Evolutionary conservation across 2,113 vertebrate genomes (phyloP).

Genomic region (Antechinus stuartii): DNA sequence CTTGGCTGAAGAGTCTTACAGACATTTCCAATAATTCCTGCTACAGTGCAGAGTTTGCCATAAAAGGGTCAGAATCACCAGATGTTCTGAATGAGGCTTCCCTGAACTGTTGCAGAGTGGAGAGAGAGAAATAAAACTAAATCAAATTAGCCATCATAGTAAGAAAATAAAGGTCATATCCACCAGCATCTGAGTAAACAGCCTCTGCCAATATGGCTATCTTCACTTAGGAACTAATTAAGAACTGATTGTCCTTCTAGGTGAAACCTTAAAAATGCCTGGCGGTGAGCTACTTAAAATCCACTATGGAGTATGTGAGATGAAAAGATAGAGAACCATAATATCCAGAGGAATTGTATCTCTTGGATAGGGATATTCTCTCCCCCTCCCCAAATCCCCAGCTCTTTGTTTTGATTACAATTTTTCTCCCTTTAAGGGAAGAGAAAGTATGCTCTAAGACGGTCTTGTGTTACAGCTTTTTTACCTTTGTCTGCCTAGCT

Average conservation of each 20-base stretch:
- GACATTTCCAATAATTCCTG: conserved; percentile 16
- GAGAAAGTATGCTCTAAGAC: conserved; percentile 73
- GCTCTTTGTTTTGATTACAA: conserved; percentile 80
- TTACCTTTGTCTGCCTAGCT: conserved; percentile 87
- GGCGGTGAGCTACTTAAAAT: conserved; percentile 74
- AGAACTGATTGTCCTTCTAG: conserved; percentile 66
- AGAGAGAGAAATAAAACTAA: conserved; percentile 65
- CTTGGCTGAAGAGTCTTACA: neutral
- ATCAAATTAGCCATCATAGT: conserved; percentile 66
- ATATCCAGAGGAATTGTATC: conserved; percentile 69
- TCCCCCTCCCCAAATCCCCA: conserved; percentile 35
- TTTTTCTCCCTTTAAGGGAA: conserved; percentile 74
- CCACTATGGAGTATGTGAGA: conserved; percentile 14
- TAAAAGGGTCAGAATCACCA: conserved; percentile 52
- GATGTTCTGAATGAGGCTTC: conserved; percentile 57
- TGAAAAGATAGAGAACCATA: conserved; percentile 69
- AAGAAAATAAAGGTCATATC: conserved; percentile 71
- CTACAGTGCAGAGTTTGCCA: conserved; percentile 55
- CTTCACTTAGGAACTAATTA: conserved; percentile 76
- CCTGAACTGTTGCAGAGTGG: conserved; percentile 49
- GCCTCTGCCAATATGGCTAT: conserved; percentile 61
- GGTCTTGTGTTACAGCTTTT: conserved; percentile 80
- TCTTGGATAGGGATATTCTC: conserved; percentile 57
- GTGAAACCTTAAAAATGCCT: conserved; percentile 70
- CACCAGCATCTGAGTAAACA: conserved; percentile 67